Evolutionary conservation across 1,140 invertebrate species (phyloP), one percentile per base, ranked within the genome.

Genomic region (Drosophila hydei): DNA sequence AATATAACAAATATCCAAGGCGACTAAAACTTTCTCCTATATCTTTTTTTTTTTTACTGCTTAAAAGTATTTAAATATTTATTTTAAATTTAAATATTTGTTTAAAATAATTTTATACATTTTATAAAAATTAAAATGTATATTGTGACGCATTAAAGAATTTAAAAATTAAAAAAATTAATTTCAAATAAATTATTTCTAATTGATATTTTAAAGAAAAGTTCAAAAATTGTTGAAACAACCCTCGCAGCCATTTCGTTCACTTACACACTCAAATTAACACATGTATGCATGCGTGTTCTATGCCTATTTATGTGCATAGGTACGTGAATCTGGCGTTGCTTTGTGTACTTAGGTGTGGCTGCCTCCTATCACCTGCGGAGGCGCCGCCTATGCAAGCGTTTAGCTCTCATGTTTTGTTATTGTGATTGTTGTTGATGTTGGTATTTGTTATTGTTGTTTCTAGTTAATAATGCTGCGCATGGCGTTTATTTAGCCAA

Each of bases 401-500:
- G 38, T 33, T 51, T 48, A 40, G 7, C 50, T 72, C 47, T 33
- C 1, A 23, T 52, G 38, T 36, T 74, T 64, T 64, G 59, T 71
- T 72, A 52, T 76, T 83, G 59, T 61, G 58, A 51, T 67, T 64
- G 72, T 59, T 80, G 73, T 81, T 79, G 65, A 56, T 63, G 58
- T 63, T 67, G 50, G 47, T 36, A 21, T 45, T 72, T 68, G 61
- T 38, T 62, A 45, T 51, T 70, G 56, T 70, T 48, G 23, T 65
- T 64, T 64, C 61, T 65, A 77, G 78, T 77, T 77, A 63, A 58
- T 47, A 72, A 19, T 38, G 51, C 43, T 55, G 69, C 54, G 69
- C 38, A 40, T 58, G 40, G 78, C 74, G 79, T 69, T 79, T 84
- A 84, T 72, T 84, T 84, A 75, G 68, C 75, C 72, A 71, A 43